Conservation (phyloP, 2,888 invertebrate species). For the Chironomus riparius region DNA sequence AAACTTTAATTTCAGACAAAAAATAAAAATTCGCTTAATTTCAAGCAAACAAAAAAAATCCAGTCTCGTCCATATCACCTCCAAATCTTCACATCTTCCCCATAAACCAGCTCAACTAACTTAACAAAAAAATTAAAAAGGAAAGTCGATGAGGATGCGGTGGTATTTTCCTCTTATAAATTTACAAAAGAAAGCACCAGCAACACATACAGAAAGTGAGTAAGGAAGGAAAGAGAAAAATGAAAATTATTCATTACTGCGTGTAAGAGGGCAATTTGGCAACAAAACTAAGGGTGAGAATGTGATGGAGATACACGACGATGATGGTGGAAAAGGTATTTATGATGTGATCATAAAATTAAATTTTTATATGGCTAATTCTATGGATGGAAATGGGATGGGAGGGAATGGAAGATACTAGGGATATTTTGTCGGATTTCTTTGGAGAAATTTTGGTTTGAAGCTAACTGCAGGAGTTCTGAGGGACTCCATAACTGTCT, state of each 20-base stretch:
- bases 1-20: too few relatives aligned
- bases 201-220: background rate
- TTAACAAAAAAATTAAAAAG: too few relatives aligned
- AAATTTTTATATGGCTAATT: conserved; percentile 26
- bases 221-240: background rate
- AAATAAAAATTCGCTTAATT: too few relatives aligned
- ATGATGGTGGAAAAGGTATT: conserved; percentile 8
- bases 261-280: background rate
- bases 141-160: too few relatives aligned
- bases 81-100: background rate
- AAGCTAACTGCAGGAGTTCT: too few relatives aligned
- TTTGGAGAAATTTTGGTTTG: too few relatives aligned
- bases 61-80: too few relatives aligned
- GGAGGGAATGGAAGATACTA: background rate
- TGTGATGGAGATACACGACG: background rate
- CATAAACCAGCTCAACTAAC: background rate
- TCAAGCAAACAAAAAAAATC: too few relatives aligned
- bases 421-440: too few relatives aligned
- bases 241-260: conserved; percentile 19
- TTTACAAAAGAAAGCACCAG: background rate
- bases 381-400: background rate
- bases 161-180: too few relatives aligned
- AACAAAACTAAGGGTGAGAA: background rate
- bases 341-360: conserved; percentile 24
- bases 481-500: too few relatives aligned